These are phyloP conservation scores for Cyclophora punctaria DNA, from an alignment of 2,888 invertebrate genomes.

Conservation along the genomic window DNA sequence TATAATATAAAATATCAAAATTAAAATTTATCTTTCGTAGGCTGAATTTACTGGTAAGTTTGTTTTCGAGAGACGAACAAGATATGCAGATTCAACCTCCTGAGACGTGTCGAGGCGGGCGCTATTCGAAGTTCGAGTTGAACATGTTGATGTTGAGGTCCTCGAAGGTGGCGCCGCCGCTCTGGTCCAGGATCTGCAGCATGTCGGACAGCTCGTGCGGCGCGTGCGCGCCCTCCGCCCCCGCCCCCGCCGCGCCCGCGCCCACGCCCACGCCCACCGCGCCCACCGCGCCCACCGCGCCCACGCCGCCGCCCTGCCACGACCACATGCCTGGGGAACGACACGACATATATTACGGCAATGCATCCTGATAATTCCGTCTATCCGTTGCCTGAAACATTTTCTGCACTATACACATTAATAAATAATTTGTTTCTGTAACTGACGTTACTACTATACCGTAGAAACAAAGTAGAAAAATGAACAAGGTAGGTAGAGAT, in stretches of 20 bases:
- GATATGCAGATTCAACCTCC: slow-evolving; percentile 12
- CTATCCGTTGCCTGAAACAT: too few species aligned
- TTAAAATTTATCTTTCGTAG: slow-evolving; percentile 10
- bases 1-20: slow-evolving; percentile 18
- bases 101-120: slow-evolving; percentile 3
- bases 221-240: slow-evolving; percentile 60
- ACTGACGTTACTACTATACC: too few species aligned
- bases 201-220: slow-evolving; percentile 90
- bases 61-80: slow-evolving; percentile 10
- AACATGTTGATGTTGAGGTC: slow-evolving; percentile 94
- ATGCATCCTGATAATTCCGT: too few species aligned
- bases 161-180: slow-evolving; percentile 88
- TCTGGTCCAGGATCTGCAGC: slow-evolving; percentile 93
- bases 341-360: too few species aligned
- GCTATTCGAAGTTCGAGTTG: slow-evolving; percentile 78
- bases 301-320: slow-evolving; percentile 78
- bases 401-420: too few species aligned
- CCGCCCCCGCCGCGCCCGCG: slow-evolving; percentile 34
- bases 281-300: slow-evolving; percentile 33
- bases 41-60: slow-evolving; percentile 6
- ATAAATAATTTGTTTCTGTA: too few species aligned
- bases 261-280: slow-evolving; percentile 27
- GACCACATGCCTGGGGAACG: slow-evolving; percentile 81
- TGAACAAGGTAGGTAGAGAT: too few species aligned
- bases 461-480: too few species aligned